phyloP scores from a whole-genome alignment of 1,140 invertebrate genomes.

The Pachypeltis micranthus region DNA sequence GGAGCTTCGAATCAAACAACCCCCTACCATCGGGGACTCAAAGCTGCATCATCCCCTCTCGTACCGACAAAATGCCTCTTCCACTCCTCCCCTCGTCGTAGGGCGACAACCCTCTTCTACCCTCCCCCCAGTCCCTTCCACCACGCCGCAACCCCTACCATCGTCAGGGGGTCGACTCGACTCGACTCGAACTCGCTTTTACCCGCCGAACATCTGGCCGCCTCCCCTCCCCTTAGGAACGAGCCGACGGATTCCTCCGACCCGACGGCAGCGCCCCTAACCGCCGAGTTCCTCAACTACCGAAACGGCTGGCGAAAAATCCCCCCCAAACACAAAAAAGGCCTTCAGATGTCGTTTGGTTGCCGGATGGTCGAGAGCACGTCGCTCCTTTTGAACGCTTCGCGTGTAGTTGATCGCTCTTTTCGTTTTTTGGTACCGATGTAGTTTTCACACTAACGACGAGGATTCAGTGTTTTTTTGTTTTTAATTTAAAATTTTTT shows the following conservation, averaged over 20 bases:
- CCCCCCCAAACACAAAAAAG: slow-evolving; percentile 22
- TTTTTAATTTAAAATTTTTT: neutral
- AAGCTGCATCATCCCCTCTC: too few relatives aligned
- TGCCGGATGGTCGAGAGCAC: neutral
- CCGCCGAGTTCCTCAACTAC: neutral
- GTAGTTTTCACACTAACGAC: neutral
- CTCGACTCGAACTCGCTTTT: slow-evolving; percentile 3
- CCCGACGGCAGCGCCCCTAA: slow-evolving; percentile 4
- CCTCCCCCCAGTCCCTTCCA: neutral
- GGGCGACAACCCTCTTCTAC: too few relatives aligned
- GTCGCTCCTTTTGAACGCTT: neutral
- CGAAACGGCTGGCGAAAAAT: slow-evolving; percentile 19
- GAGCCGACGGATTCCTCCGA: neutral
- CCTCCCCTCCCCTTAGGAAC: neutral
- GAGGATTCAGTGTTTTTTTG: neutral
- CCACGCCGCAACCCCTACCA: too few relatives aligned
- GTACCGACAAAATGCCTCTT: too few relatives aligned
- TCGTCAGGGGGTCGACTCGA: too few relatives aligned
- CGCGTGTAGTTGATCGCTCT: neutral
- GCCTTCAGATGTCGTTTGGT: slow-evolving; percentile 21
- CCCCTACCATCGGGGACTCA: too few relatives aligned
- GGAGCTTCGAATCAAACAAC: too few relatives aligned
- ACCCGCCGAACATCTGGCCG: slow-evolving; percentile 10
- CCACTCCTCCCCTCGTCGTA: too few relatives aligned
- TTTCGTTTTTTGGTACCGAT: neutral